phyloP scores from a whole-genome alignment of 2,797 vertebrate species.

The Martes flavigula region DNA sequence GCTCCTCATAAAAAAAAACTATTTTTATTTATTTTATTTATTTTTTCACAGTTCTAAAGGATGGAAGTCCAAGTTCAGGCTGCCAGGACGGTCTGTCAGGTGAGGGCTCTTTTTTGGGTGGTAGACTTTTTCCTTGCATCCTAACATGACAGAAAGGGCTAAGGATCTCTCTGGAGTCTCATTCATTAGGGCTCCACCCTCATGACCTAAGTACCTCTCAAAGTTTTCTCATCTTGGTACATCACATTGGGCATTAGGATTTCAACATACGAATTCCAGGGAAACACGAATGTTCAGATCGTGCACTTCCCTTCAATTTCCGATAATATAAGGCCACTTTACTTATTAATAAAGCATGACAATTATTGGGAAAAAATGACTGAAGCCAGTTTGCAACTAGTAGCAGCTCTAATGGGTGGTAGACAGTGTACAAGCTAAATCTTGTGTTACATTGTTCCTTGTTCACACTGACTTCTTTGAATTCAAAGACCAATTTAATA shows the following conservation, averaged over 20 bases:
- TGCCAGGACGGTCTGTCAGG: neutral
- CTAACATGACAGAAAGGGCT: neutral
- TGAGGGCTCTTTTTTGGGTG: neutral
- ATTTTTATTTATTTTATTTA: neutral
- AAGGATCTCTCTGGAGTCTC: neutral
- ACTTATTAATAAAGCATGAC: neutral
- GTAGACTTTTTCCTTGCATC: neutral
- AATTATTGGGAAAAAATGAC: neutral
- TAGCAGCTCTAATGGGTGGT: accelerated
- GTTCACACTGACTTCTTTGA: neutral
- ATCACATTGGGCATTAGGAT: neutral
- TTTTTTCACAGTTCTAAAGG: neutral
- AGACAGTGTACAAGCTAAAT: neutral
- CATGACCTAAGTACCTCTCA: neutral
- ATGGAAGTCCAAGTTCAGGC: neutral
- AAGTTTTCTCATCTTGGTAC: neutral
- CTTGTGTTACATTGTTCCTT: neutral
- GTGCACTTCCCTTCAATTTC: neutral
- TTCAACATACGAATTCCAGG: neutral
- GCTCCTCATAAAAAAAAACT: neutral
- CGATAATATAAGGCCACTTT: neutral
- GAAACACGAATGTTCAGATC: neutral
- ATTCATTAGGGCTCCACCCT: neutral
- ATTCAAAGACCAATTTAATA: neutral
- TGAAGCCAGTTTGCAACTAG: neutral